Base-by-base conservation (phyloP, 35 echinoderm and acorn worm genomes). In the Patiria miniata region DNA sequence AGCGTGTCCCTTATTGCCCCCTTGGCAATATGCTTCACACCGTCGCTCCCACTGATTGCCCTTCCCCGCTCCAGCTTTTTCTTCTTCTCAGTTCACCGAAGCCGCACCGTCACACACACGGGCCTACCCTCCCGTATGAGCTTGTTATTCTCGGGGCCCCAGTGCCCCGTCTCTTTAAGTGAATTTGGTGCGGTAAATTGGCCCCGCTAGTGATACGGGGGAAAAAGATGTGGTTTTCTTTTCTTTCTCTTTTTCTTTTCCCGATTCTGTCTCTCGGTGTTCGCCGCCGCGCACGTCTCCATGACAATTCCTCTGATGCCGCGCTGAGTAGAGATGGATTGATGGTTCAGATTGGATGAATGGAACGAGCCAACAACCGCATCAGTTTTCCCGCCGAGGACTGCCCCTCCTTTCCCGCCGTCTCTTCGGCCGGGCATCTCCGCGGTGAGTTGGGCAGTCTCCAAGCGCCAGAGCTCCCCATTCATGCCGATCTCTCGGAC, bases 151-250 rank as follows among this genome's bases (percentile, higher is more conserved):
- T 12, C 65, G 8, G 26, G 58, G 65, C 65, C 65, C 65, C n/a
- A 23, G 8, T 18, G 4, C 42, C 65, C 26, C 21, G 65, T 73
- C 65, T 47, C 65, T 73, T 32, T 73, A 73, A 73, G 65, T 73
- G 65, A 73, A 73, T 73, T 73, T 73, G 65, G 65, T 73, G 65
- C 65, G 65, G 26, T 73, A 73, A 73, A 73, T 73, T 73, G 65
- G 65, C 65, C 65, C 65, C 65, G 65, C 42, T 73, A 34, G 65
- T 73, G 65, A 73, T 73, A 34, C 29, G 65, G 34, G 34, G 65
- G 28, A n/a, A n/a, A 47, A 73, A 73, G 65, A 73, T 47, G 42
- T 12, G 12, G 42, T 47, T 47, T 47, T 47, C 42, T 6, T 12
- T 12, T 12, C 42, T 4, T 47, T 12, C 12, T 12, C 42, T 47